These are phyloP conservation scores for Ornithoptera priamus DNA, from an alignment of 2,888 invertebrate species.

Conservation along the genomic window DNA sequence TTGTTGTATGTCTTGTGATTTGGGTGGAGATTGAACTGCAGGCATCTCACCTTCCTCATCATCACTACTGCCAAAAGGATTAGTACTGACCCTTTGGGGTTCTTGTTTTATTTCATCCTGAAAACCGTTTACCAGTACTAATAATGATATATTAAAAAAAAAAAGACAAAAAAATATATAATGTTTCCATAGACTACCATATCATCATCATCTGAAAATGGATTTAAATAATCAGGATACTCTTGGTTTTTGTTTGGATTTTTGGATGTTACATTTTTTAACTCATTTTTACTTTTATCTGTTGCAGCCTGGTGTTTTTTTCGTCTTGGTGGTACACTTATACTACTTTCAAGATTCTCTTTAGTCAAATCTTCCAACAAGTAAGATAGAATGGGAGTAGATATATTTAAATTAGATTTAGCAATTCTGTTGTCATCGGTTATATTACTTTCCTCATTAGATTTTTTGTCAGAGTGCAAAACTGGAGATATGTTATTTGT, in stretches of 20 bases:
- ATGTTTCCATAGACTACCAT: constrained; percentile 45
- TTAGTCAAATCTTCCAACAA: constrained; percentile 39
- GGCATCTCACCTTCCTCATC: constrained; percentile 77
- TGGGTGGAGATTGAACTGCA: constrained; percentile 52
- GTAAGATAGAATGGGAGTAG: constrained; percentile 32
- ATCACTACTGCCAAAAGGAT: constrained; percentile 85
- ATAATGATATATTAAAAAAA: background rate
- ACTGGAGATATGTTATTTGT: constrained; percentile 35
- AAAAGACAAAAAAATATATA: background rate
- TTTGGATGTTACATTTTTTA: constrained; percentile 37
- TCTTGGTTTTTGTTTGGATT: constrained; percentile 40
- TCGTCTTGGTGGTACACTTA: constrained; percentile 70
- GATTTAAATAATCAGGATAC: constrained; percentile 91
- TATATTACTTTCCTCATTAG: constrained; percentile 52
- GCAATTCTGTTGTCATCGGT: constrained; percentile 70
- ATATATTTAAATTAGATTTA: constrained; percentile 44
- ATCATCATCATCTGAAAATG: constrained; percentile 86
- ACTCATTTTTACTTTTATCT: constrained; percentile 42
- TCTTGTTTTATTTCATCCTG: constrained; percentile 52
- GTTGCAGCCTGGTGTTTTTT: constrained; percentile 52
- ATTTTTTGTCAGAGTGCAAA: constrained; percentile 29
- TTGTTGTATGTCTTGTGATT: constrained; percentile 42
- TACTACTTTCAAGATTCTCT: constrained; percentile 52
- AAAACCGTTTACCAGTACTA: constrained; percentile 25
- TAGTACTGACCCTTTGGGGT: constrained; percentile 71